A percentile compares a stretch with the other conserved stretches of the same genome.
These are phyloP conservation scores for Cheilosia scutellata DNA, from an alignment of 2,888 invertebrate species.

Conservation along the genomic window DNA sequence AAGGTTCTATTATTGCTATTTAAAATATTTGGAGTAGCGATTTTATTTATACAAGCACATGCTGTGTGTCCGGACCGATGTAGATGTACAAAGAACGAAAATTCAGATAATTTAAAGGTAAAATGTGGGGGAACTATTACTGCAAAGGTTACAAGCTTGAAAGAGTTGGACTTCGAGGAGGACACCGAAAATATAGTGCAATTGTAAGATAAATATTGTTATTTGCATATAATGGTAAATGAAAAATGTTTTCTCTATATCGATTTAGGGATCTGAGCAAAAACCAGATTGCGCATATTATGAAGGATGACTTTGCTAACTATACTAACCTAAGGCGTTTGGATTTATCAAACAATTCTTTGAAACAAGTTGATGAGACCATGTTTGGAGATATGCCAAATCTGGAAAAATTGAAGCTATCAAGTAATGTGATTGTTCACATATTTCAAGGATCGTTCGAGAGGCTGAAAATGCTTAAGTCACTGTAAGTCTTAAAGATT, in stretches of 20 bases:
- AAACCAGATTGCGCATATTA: slow-evolving; percentile 90
- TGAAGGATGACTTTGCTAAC: slow-evolving; percentile 90
- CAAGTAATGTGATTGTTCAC: slow-evolving; percentile 89
- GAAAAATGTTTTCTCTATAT: slow-evolving; percentile 4
- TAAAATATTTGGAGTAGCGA: slow-evolving; percentile 38
- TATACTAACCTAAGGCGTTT: slow-evolving; percentile 89
- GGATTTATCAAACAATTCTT: slow-evolving; percentile 89
- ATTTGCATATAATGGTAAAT: slow-evolving; percentile 63
- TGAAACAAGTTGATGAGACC: slow-evolving; percentile 88
- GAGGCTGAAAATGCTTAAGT: slow-evolving; percentile 88
- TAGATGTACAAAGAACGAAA: slow-evolving; percentile 80
- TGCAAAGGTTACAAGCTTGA: slow-evolving; percentile 80
- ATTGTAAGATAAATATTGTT: slow-evolving; percentile 80
- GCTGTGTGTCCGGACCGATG: slow-evolving; percentile 81
- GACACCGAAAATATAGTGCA: slow-evolving; percentile 79
- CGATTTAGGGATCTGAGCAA: slow-evolving; percentile 90
- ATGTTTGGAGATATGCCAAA: slow-evolving; percentile 89
- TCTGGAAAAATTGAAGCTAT: slow-evolving; percentile 89
- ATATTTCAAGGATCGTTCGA: slow-evolving; percentile 90
- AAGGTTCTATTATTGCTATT: slow-evolving; percentile 52
- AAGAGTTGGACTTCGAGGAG: slow-evolving; percentile 81
- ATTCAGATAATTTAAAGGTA: slow-evolving; percentile 80
- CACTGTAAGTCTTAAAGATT: slow-evolving; percentile 86
- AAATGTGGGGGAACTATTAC: slow-evolving; percentile 81
- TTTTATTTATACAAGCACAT: slow-evolving; percentile 45